Evolutionary conservation across 2,797 vertebrate species (phyloP).

Genomic region (Ctenopoma multispine): DNA sequence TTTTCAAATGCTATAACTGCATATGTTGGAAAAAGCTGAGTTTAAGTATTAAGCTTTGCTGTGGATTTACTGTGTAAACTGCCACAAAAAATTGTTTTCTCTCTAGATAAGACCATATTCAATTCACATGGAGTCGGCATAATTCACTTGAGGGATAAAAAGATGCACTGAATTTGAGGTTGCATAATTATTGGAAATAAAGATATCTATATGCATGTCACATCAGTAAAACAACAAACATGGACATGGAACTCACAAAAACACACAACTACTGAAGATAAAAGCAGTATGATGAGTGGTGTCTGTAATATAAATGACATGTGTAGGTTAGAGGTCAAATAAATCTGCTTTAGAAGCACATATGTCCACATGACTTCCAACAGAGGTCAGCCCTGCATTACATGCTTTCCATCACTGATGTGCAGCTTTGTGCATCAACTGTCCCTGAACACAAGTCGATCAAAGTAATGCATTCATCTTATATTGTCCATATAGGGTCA

Average conservation of each 20-base stretch:
- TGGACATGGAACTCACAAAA: neutral
- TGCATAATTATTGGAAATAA: constrained; percentile 9
- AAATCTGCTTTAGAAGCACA: constrained; percentile 61
- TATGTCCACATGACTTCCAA: constrained; percentile 58
- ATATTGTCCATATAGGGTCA: constrained; percentile 38
- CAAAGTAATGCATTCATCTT: constrained; percentile 57
- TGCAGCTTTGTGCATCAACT: constrained; percentile 11
- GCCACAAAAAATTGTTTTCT: constrained; percentile 33
- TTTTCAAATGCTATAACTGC: constrained; percentile 8
- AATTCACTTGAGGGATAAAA: constrained; percentile 13
- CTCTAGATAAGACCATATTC: constrained; percentile 17
- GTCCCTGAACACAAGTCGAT: constrained; percentile 64
- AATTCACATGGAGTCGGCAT: constrained; percentile 11
- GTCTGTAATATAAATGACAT: constrained; percentile 19
- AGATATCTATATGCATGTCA: neutral
- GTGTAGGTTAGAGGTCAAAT: constrained; percentile 56
- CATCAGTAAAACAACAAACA: neutral
- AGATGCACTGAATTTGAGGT: constrained; percentile 23
- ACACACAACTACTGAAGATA: constrained; percentile 15
- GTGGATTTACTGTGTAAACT: constrained; percentile 29
- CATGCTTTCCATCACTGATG: constrained; percentile 25
- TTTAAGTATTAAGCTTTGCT: constrained; percentile 3
- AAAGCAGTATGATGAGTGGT: constrained; percentile 28
- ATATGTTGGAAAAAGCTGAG: too few relatives aligned
- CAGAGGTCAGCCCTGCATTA: constrained; percentile 69